Evolutionary conservation across 2,797 vertebrate species (phyloP), one percentile per base, ranked within the genome.

Genomic region (Lerista edwardsae): DNA sequence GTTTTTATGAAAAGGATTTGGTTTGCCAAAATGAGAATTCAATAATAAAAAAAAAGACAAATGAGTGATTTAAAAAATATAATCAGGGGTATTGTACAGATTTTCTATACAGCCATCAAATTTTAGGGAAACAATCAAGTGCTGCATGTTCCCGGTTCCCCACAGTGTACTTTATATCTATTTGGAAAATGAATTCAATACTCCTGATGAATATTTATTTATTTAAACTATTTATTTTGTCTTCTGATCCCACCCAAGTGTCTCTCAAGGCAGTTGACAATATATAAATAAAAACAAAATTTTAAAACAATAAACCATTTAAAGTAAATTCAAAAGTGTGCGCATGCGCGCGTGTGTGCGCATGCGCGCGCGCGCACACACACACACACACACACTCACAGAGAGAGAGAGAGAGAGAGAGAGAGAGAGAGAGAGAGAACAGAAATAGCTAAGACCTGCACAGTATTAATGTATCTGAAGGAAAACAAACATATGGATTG

Each of bases 121-220:
- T 59, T 21, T 69, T 5, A 55, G 64, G 34, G 29, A 68, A 68
- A 57, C 51, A 84, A 21, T 83, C 34, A 83, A 69, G 21, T 9
- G 39, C 59, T 14, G 15, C 47, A 68, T 59, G 67, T 12, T 2
- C 3, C 17, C 62, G 57, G 19, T 44, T 77, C 39, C 21, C 36
- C 29, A 59, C n/a, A 64, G 55, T 29, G 29, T 29, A 47, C 25
- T 36, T 19, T 44, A 12, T 27, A 62, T 77, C 64, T 77, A 69
- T 77, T 74, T 25, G 68, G 64, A 84, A 84, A 61, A 82, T 36
- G 2, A 51, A 44, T 36, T 62, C 80, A 61, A 39, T 83, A 68
- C 9, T 75, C 59, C 36, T 73, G 57, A 62, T 68, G 9, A 47
- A 47, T 11, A 47, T 6, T 47, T 47, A 47, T 47, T 47, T 47